Evolutionary conservation across 2,797 vertebrate genomes (phyloP).

Genomic region (Sebastes vulpes): DNA sequence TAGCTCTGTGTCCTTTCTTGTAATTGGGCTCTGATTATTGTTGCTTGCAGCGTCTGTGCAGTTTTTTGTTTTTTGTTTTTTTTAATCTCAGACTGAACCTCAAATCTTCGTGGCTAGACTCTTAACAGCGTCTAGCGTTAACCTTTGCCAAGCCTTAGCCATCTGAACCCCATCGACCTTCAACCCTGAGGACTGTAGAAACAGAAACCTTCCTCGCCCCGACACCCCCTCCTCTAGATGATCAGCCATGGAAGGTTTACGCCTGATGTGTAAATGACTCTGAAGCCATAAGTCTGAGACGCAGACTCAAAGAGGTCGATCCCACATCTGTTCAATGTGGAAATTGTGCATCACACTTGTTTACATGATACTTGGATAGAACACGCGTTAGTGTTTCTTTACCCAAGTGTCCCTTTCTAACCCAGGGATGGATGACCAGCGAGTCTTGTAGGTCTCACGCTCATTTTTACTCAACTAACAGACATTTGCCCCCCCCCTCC

Average conservation of each 20-base stretch:
- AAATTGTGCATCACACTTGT: constrained; percentile 41
- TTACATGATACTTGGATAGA: constrained; percentile 61
- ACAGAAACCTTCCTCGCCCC: background rate
- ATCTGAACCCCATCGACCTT: background rate
- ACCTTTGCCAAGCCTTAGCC: constrained; percentile 18
- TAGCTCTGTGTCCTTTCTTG: background rate
- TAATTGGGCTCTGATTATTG: background rate
- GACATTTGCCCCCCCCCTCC: background rate
- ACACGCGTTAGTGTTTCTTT: constrained; percentile 15
- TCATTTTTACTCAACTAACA: constrained; percentile 12
- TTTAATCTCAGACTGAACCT: background rate
- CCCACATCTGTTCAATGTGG: constrained; percentile 21
- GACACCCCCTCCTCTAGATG: background rate
- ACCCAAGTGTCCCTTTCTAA: constrained; percentile 58
- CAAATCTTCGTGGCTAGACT: background rate
- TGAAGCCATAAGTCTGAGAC: constrained; percentile 71
- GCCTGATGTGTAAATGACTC: constrained; percentile 28
- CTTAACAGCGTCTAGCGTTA: background rate
- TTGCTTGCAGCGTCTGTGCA: constrained; percentile 15
- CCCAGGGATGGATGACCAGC: constrained; percentile 58
- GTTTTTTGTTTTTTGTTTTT: background rate
- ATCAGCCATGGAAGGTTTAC: constrained; percentile 35
- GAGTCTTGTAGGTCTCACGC: background rate
- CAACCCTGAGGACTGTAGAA: constrained; percentile 3
- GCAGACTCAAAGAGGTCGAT: constrained; percentile 21